phyloP scores from a whole-genome alignment of 1,140 invertebrate species.

The Oncopeltus fasciatus region DNA sequence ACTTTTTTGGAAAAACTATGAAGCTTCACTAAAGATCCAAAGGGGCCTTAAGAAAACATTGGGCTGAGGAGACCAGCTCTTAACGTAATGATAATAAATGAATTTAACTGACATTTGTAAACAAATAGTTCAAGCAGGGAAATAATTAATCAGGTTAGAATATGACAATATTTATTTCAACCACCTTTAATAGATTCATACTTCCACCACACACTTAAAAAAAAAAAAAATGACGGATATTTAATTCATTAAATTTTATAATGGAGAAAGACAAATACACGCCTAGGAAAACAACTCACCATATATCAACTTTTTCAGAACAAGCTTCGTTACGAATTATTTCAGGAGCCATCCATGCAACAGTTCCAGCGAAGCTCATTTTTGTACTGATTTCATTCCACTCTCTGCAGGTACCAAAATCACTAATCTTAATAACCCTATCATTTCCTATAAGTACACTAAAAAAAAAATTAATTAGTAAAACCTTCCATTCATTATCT shows the following conservation, averaged over 20 bases:
- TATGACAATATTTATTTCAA: too few species aligned
- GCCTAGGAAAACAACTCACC: conserved; percentile 39
- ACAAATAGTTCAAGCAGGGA: too few species aligned
- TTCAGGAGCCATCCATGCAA: conserved; percentile 99
- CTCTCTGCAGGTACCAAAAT: conserved; percentile 90
- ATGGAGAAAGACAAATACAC: background rate
- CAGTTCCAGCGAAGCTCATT: conserved; percentile 95
- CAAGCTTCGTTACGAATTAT: conserved; percentile 92
- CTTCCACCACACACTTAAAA: too few species aligned
- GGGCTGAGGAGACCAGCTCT: too few species aligned
- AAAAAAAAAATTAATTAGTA: conserved; percentile 29
- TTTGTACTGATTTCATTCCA: conserved; percentile 90
- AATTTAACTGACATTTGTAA: too few species aligned
- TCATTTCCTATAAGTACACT: conserved; percentile 85
- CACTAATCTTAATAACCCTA: conserved; percentile 88
- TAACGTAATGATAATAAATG: too few species aligned
- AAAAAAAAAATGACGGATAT: too few species aligned
- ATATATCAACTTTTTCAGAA: conserved; percentile 93
- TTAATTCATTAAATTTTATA: background rate
- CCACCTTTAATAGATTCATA: too few species aligned
- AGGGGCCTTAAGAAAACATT: too few species aligned
- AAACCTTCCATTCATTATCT: conserved; percentile 50
- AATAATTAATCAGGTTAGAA: too few species aligned
- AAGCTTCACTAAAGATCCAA: too few species aligned
- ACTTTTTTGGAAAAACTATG: too few species aligned